phyloP scores from a whole-genome alignment of 2,113 vertebrate species.

The Spilogale gracilis region DNA sequence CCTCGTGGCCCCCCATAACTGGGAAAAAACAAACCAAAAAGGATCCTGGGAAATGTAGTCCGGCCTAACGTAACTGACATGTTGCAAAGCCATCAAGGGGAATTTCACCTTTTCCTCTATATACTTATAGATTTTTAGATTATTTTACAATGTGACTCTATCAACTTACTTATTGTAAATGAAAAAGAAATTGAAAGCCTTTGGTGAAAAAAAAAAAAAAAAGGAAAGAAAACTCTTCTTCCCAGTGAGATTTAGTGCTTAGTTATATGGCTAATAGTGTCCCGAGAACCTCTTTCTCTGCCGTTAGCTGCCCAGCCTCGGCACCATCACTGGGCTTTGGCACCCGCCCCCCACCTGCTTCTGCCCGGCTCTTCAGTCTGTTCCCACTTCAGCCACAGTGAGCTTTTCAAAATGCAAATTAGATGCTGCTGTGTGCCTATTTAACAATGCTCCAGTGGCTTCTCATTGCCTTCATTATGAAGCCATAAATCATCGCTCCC shows the following conservation, averaged over 20 bases:
- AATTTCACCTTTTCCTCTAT: neutral
- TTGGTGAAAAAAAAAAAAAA: neutral
- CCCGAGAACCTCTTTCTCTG: neutral
- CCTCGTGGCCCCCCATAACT: neutral
- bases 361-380: neutral
- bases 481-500: neutral
- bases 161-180: neutral
- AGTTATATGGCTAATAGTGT: neutral
- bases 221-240: no score
- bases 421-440: neutral
- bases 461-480: neutral
- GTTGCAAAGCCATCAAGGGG: neutral
- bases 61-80: accelerated
- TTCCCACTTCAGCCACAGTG: no score
- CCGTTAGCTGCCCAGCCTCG: accelerated
- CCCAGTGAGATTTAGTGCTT: neutral
- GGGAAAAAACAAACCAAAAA: neutral
- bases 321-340: accelerated
- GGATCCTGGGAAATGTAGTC: neutral
- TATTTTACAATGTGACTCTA: neutral
- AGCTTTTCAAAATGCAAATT: neutral
- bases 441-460: neutral
- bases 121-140: neutral
- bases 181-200: neutral
- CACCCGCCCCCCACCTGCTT: no score